Percentiles rank a stretch among this genome's conserved stretches.
Conservation (phyloP, 2,113 vertebrate species). For the Carlito syrichta region DNA sequence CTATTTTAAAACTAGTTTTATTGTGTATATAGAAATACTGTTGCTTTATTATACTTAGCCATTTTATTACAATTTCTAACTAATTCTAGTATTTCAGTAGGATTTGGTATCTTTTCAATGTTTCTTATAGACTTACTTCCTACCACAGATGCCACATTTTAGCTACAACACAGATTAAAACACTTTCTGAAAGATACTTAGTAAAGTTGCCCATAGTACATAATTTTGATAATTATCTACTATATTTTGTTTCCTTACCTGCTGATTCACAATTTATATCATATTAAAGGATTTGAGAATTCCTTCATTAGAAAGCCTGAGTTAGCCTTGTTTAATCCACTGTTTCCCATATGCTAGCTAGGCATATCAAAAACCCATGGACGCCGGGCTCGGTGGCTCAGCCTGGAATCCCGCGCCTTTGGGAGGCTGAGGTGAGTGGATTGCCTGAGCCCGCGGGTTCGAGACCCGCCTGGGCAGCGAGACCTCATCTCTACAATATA, state of each 20-base stretch:
- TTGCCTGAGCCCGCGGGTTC: too few species aligned
- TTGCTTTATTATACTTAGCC: background rate
- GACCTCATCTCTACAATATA: too few species aligned
- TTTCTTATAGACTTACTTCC: background rate
- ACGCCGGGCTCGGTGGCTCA: too few species aligned
- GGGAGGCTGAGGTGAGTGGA: too few species aligned
- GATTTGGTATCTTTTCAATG: background rate
- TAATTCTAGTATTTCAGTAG: background rate
- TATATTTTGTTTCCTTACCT: background rate
- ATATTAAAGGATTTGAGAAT: background rate
- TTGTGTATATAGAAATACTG: background rate
- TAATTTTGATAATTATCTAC: background rate
- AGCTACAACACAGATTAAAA: background rate
- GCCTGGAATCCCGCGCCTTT: too few species aligned
- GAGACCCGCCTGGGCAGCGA: too few species aligned
- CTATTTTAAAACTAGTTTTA: background rate
- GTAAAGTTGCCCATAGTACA: background rate
- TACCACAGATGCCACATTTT: background rate
- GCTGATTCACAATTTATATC: background rate
- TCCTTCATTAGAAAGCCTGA: background rate
- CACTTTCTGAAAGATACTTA: background rate
- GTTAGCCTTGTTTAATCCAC: background rate
- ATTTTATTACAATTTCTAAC: background rate
- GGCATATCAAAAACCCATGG: background rate
- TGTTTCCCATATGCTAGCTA: background rate